Evolutionary conservation across 2,113 vertebrate genomes (phyloP).

Genomic region (Lepisosteus osseus): DNA sequence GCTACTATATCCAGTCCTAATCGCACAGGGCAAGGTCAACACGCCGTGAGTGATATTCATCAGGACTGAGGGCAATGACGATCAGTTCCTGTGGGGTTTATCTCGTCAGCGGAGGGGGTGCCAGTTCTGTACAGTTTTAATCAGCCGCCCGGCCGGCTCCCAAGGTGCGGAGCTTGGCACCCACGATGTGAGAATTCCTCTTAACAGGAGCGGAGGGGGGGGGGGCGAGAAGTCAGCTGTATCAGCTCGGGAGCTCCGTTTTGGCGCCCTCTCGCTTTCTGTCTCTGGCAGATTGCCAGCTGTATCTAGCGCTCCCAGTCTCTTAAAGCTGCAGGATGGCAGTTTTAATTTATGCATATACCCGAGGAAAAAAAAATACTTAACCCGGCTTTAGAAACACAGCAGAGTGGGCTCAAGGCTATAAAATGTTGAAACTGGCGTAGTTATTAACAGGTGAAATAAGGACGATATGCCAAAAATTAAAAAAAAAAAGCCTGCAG

Average conservation of each 20-base stretch:
- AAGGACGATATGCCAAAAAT: too few relatives aligned
- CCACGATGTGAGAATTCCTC: neutral
- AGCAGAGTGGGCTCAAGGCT: neutral
- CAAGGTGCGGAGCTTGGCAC: constrained; percentile 10
- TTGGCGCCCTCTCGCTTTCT: constrained; percentile 53
- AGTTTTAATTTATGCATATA: constrained; percentile 13
- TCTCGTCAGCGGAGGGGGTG: neutral
- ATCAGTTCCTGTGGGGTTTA: too few relatives aligned
- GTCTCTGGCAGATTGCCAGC: constrained; percentile 51
- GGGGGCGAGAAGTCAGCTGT: constrained; percentile 30
- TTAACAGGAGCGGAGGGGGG: constrained; percentile 26
- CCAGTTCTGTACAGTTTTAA: constrained; percentile 6
- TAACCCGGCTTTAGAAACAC: neutral
- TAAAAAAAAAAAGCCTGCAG: too few relatives aligned
- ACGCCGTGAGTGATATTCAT: neutral
- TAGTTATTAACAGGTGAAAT: constrained; percentile 15
- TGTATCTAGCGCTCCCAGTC: constrained; percentile 41
- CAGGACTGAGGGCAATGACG: too few relatives aligned
- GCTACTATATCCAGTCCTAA: too few relatives aligned
- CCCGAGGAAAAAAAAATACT: neutral
- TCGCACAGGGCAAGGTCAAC: neutral
- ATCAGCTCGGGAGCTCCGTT: constrained; percentile 41
- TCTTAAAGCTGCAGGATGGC: constrained; percentile 34
- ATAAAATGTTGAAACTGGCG: constrained; percentile 9
- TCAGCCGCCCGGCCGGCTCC: neutral